Conservation (phyloP, 2,113 vertebrate species). For the Phalacrocorax pelagicus region DNA sequence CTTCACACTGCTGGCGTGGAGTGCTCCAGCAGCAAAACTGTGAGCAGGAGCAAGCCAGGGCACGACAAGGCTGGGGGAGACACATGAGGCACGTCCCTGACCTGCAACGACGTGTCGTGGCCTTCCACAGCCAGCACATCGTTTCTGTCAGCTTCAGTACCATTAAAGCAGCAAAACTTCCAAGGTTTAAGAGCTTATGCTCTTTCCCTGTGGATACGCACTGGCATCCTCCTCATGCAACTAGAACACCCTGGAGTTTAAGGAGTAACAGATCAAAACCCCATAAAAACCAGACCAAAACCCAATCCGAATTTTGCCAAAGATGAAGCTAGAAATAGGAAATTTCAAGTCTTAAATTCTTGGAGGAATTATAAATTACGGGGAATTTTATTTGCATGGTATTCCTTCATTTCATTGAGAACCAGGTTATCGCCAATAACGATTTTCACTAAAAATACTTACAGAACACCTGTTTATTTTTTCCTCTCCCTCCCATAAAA, state of each 20-base stretch:
- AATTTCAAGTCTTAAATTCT: neutral
- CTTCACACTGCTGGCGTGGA: fast-evolving
- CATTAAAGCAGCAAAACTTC: neutral
- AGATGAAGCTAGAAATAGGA: neutral
- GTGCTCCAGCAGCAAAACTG: neutral
- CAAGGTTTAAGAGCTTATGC: neutral
- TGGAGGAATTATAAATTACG: neutral
- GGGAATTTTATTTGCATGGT: neutral
- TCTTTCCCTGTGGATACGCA: neutral
- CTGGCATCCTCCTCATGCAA: neutral
- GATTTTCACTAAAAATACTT: neutral
- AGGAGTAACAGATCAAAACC: neutral
- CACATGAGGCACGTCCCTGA: fast-evolving
- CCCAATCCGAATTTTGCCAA: neutral
- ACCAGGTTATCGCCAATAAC: neutral
- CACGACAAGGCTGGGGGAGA: fast-evolving
- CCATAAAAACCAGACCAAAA: neutral
- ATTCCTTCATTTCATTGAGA: neutral
- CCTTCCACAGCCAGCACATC: neutral
- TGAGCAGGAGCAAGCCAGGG: neutral
- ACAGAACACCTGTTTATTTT: neutral
- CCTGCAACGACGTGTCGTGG: fast-evolving
- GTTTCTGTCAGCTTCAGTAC: neutral
- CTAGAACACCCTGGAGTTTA: neutral
- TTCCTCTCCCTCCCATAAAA: neutral